Conservation (phyloP, 2,797 vertebrate genomes). For the Cryptoprocta ferox region DNA sequence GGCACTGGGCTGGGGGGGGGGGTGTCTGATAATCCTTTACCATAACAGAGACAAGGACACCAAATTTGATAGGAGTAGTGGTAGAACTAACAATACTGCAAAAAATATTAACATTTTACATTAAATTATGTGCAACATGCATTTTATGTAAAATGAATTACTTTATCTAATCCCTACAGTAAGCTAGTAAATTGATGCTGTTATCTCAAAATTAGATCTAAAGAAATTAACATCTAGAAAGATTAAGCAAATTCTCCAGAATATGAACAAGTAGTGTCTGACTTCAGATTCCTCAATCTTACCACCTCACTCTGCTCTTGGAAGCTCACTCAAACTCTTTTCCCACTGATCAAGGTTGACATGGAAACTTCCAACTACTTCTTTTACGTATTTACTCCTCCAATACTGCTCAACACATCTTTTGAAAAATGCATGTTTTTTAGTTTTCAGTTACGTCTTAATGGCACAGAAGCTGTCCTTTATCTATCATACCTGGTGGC, state of each 20-base stretch:
- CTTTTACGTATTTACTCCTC: not conserved
- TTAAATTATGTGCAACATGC: not conserved
- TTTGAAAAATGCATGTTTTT: not conserved
- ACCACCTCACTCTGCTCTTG: not conserved
- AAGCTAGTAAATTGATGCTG: not conserved
- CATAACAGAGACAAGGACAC: not conserved
- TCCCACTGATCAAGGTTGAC: not conserved
- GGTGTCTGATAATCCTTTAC: not conserved
- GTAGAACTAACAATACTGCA: not conserved
- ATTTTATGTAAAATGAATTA: not conserved
- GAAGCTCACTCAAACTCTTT: not conserved
- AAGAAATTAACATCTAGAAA: not conserved
- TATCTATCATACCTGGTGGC: not conserved
- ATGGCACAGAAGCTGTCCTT: accelerated
- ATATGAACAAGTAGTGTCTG: not conserved
- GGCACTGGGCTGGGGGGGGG: not conserved
- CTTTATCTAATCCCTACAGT: not conserved
- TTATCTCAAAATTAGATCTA: not conserved
- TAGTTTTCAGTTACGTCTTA: not conserved
- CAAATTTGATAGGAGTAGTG: not conserved
- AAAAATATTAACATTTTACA: not conserved
- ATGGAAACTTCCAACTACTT: not conserved
- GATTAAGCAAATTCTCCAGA: not conserved
- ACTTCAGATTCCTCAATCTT: not conserved
- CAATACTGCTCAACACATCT: not conserved